Evolutionary conservation across 2,113 vertebrate genomes (phyloP).

Genomic region (Corydoras maculifer): DNA sequence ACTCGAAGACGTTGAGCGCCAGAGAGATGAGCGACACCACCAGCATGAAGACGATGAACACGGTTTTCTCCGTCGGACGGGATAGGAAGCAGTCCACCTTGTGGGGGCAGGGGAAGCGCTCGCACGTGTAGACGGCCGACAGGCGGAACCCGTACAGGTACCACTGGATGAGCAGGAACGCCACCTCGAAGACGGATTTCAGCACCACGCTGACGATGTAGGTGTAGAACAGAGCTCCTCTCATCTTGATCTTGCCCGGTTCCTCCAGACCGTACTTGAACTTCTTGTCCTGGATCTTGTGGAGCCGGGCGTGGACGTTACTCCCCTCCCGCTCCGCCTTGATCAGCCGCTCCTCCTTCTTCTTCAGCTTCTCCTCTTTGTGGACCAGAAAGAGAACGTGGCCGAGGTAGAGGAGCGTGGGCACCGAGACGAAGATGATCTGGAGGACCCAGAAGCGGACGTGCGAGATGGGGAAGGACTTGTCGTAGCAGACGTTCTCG

Average conservation of each 20-base stretch:
- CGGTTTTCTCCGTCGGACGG: constrained; percentile 82
- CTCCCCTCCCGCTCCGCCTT: constrained; percentile 67
- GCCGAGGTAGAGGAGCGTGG: constrained; percentile 77
- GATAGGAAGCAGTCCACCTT: constrained; percentile 84
- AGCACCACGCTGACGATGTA: constrained; percentile 80
- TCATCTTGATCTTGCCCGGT: constrained; percentile 82
- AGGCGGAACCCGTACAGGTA: constrained; percentile 80
- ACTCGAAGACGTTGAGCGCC: constrained; percentile 75
- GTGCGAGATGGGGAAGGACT: constrained; percentile 84
- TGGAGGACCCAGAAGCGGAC: constrained; percentile 86
- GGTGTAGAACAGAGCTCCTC: constrained; percentile 77
- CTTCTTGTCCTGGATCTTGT: constrained; percentile 80
- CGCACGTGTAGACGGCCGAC: constrained; percentile 74
- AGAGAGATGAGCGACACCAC: constrained; percentile 80
- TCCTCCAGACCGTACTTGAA: constrained; percentile 82
- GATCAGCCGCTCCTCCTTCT: constrained; percentile 76
- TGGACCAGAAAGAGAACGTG: constrained; percentile 79
- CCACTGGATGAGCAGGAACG: constrained; percentile 80
- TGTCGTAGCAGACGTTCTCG: constrained; percentile 82
- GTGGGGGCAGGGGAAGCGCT: constrained; percentile 76
- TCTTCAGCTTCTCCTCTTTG: constrained; percentile 81
- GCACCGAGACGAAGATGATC: constrained; percentile 85
- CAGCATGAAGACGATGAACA: constrained; percentile 86
- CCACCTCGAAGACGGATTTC: constrained; percentile 79
- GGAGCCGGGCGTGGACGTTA: constrained; percentile 72